Conservation (phyloP, 1,140 invertebrate species). For the Neuroterus valhalla region DNA sequence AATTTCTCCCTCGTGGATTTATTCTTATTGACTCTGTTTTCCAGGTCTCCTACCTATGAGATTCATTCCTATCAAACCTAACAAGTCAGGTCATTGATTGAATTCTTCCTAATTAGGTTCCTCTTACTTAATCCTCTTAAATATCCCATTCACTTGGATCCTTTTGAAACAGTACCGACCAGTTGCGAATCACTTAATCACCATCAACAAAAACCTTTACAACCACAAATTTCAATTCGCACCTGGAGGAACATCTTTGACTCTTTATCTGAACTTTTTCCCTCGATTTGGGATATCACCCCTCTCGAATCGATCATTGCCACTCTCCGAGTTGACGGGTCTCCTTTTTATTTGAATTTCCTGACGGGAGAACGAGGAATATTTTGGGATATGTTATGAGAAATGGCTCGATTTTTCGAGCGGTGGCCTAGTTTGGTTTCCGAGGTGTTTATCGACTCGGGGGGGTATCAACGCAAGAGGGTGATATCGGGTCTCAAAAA, state of each 20-base stretch:
- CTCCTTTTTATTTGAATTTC: neutral
- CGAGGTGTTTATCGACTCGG: slow-evolving; percentile 34
- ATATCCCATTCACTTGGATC: too few species aligned
- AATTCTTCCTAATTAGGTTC: too few species aligned
- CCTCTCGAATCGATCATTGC: neutral
- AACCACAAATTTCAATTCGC: neutral
- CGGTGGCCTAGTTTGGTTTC: slow-evolving; percentile 23
- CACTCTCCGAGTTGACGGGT: neutral
- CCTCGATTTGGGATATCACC: neutral
- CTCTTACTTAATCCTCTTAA: too few species aligned
- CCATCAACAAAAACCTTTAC: neutral
- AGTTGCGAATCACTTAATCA: neutral
- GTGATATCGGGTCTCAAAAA: slow-evolving; percentile 46
- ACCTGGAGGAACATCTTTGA: neutral
- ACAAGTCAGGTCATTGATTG: too few species aligned
- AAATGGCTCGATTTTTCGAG: neutral
- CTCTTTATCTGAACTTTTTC: neutral
- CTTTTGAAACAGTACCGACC: neutral
- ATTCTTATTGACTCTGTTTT: too few species aligned
- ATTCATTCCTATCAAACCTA: too few species aligned
- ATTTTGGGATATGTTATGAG: neutral
- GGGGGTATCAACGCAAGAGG: slow-evolving; percentile 19
- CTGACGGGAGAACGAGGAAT: slow-evolving; percentile 9
- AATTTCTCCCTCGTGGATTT: too few species aligned
- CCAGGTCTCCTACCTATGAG: too few species aligned